Evolutionary conservation across 2,888 invertebrate species (phyloP).

Genomic region (Iphiclides podalirius): DNA sequence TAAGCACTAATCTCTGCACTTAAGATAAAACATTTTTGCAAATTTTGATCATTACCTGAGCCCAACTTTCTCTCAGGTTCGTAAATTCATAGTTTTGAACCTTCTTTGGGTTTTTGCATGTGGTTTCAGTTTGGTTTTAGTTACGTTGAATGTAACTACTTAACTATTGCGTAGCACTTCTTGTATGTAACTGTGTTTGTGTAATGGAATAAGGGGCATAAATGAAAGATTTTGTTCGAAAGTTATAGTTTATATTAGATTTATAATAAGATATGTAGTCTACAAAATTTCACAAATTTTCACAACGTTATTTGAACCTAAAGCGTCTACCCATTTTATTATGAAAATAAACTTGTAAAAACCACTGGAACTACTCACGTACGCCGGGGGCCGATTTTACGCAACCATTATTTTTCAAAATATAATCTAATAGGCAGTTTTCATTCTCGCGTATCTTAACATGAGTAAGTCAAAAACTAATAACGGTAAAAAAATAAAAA

Average conservation of each 20-base stretch:
- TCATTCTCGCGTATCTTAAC: conserved; percentile 68
- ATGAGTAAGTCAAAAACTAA: conserved; percentile 76
- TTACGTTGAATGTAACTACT: no score
- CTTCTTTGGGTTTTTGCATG: no score
- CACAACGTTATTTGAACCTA: conserved; percentile 81
- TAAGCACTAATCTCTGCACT: no score
- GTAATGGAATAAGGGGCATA: conserved; percentile 19
- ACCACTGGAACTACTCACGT: conserved; percentile 67
- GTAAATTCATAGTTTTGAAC: no score
- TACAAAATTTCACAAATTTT: conserved; percentile 81
- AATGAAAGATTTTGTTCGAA: conserved; percentile 70
- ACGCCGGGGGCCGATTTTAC: conserved; percentile 71
- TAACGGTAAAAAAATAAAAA: conserved; percentile 81
- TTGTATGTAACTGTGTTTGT: not conserved
- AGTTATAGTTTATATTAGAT: conserved; percentile 81
- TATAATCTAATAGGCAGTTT: conserved; percentile 80
- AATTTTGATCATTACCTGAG: no score
- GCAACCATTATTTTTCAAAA: conserved; percentile 77
- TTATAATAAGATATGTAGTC: conserved; percentile 81
- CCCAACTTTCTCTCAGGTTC: no score
- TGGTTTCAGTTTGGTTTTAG: no score
- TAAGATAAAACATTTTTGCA: no score
- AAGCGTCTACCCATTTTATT: conserved; percentile 80
- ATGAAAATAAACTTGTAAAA: conserved; percentile 79
- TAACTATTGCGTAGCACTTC: no score